phyloP scores from a whole-genome alignment of 2,113 vertebrate species.

The Numida meleagris region DNA sequence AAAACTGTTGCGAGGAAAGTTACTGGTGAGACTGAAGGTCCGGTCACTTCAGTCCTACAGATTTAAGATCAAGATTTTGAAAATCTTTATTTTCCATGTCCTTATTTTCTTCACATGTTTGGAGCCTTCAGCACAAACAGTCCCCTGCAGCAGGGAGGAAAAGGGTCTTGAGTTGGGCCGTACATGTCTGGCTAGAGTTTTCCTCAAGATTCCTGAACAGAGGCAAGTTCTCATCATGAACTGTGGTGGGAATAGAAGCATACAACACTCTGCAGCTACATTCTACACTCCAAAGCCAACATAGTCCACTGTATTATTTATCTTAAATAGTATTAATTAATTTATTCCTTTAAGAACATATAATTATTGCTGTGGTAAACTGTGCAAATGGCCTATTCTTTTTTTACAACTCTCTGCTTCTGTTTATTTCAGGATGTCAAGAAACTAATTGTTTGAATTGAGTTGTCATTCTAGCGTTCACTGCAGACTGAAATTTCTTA shows the following conservation, averaged over 20 bases:
- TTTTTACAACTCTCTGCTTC: neutral
- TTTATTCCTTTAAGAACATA: neutral
- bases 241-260: neutral
- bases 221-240: neutral
- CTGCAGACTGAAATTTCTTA: neutral
- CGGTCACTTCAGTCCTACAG: neutral
- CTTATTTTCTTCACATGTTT: neutral
- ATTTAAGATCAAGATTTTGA: neutral
- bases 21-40: neutral
- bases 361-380: neutral
- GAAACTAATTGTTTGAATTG: neutral
- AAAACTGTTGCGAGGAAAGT: neutral
- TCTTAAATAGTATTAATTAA: neutral
- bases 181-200: neutral
- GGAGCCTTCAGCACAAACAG: neutral
- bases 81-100: neutral
- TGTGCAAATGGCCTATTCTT: neutral
- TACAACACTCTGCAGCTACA: neutral
- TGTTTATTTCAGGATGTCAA: neutral
- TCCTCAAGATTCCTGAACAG: neutral
- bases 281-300: neutral
- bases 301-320: neutral
- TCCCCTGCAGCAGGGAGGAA: neutral
- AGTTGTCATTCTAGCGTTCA: neutral
- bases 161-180: too few relatives aligned